phyloP scores from a whole-genome alignment of 2,888 invertebrate genomes.

The Harpagoxenus sublaevis region DNA sequence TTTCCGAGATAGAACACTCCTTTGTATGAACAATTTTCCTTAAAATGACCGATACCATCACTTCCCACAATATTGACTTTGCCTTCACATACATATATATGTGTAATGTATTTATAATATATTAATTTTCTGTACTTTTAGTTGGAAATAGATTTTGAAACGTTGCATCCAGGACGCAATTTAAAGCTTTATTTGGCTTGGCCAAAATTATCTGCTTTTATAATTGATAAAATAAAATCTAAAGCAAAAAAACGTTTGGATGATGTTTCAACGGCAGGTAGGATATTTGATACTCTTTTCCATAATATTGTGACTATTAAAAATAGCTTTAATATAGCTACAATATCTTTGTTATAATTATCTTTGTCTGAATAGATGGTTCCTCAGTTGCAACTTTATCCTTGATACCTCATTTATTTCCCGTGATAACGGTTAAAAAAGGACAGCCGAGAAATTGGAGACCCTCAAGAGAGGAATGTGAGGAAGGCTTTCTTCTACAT shows the following conservation, averaged over 20 bases:
- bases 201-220: conserved; percentile 3
- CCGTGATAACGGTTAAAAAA: background rate
- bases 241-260: background rate
- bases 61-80: too few species aligned
- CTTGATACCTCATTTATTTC: background rate
- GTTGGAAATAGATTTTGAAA: conserved; percentile 4
- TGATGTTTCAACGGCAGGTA: background rate
- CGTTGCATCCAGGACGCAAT: background rate
- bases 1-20: too few species aligned
- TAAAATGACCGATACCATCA: too few species aligned
- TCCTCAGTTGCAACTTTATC: background rate
- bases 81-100: too few species aligned
- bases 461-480: background rate
- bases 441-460: background rate
- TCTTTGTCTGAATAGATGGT: too few species aligned
- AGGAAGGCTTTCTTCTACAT: conserved; percentile 1
- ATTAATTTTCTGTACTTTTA: background rate
- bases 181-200: conserved; percentile 9
- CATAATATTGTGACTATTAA: too few species aligned
- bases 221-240: background rate
- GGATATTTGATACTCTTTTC: too few species aligned
- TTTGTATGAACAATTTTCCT: too few species aligned
- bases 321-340: too few species aligned
- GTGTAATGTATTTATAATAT: too few species aligned
- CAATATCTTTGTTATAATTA: too few species aligned